These are phyloP conservation scores for Chironomus riparius DNA, from an alignment of 2,888 invertebrate species.

Conservation along the genomic window DNA sequence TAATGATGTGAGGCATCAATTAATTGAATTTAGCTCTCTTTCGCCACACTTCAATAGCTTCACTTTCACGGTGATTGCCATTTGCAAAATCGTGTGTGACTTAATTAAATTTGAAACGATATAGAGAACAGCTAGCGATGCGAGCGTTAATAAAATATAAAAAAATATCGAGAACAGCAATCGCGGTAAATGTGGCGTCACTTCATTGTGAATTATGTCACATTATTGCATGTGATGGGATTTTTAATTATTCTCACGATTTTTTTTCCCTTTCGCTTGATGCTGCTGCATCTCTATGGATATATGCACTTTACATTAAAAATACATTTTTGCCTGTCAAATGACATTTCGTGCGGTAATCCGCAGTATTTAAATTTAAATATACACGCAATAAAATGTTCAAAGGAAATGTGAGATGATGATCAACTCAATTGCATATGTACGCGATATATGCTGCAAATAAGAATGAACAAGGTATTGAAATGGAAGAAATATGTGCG, in stretches of 20 bases:
- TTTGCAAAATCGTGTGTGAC: not conserved
- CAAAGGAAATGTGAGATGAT: not conserved
- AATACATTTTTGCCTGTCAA: constrained; percentile 1
- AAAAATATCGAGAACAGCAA: not conserved
- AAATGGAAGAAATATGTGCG: not conserved
- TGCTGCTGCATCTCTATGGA: not conserved
- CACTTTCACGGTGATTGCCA: not conserved
- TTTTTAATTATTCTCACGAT: constrained; percentile 17
- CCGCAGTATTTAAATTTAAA: not conserved
- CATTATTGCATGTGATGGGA: constrained; percentile 12
- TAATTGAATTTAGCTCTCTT: not conserved
- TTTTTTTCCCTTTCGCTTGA: not conserved
- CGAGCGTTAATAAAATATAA: not conserved
- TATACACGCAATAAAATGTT: not conserved
- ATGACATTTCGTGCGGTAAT: not conserved
- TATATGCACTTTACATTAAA: not conserved
- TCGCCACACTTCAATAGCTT: not conserved
- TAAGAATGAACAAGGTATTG: not conserved
- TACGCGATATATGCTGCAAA: no score
- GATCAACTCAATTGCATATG: not conserved
- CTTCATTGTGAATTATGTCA: constrained; percentile 4
- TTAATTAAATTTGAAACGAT: not conserved
- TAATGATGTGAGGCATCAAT: not conserved
- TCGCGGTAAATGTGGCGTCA: not conserved
- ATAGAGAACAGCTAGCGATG: not conserved